Evolutionary conservation across 2,797 vertebrate genomes (phyloP).

Genomic region (Cephalopachus bancanus): DNA sequence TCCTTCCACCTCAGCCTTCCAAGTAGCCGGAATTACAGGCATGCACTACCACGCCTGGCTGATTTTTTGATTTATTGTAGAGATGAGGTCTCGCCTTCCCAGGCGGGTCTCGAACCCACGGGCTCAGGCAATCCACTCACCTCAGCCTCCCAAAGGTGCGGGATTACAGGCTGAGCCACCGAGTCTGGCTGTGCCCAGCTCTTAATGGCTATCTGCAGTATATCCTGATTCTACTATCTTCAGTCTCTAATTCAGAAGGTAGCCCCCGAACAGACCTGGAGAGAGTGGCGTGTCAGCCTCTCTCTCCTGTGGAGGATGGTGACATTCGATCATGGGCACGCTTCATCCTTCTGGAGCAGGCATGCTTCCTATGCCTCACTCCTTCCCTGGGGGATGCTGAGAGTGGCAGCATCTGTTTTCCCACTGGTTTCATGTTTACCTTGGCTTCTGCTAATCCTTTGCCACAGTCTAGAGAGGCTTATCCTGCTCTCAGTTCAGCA

Average conservation of each 20-base stretch:
- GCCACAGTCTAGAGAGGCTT: conserved; percentile 45
- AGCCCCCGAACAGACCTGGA: neutral
- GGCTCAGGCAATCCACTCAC: too few relatives aligned
- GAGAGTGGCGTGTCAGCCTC: neutral
- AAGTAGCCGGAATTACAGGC: too few relatives aligned
- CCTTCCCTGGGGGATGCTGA: neutral
- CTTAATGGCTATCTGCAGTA: neutral
- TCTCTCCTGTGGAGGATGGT: neutral
- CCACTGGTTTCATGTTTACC: conserved; percentile 58
- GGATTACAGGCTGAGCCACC: too few relatives aligned
- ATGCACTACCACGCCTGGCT: too few relatives aligned
- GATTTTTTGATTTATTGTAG: too few relatives aligned
- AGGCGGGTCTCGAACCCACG: too few relatives aligned
- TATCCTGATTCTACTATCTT: neutral
- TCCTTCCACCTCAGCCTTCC: too few relatives aligned
- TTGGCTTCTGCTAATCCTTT: conserved; percentile 44
- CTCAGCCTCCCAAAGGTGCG: too few relatives aligned
- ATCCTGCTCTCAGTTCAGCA: conserved; percentile 32
- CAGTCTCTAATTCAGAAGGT: neutral
- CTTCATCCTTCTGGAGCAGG: neutral
- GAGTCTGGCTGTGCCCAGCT: neutral
- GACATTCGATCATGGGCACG: neutral
- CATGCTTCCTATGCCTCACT: neutral
- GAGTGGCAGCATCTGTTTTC: conserved; percentile 52
- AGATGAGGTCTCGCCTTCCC: too few relatives aligned